Evolutionary conservation across 2,888 invertebrate genomes (phyloP).

Genomic region (Neoscelio sp.): DNA sequence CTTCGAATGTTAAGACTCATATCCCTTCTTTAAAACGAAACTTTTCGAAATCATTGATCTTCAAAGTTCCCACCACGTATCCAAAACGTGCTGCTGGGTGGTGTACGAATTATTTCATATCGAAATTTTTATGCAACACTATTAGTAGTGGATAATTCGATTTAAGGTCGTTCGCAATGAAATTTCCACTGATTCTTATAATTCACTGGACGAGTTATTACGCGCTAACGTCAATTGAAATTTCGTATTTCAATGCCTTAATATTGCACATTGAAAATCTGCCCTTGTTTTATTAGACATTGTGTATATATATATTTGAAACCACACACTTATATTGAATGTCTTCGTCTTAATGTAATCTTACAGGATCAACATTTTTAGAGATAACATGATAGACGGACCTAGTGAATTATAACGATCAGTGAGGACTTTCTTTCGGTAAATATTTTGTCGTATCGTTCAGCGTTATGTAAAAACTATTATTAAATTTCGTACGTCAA

Average conservation of each 20-base stretch:
- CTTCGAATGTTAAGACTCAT: no score
- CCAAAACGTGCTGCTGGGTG: no score
- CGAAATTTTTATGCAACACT: constrained; percentile 18
- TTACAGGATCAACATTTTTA: constrained; percentile 33
- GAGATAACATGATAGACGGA: constrained; percentile 29
- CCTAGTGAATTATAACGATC: constrained; percentile 61
- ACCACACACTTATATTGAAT: constrained; percentile 20
- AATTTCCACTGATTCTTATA: constrained; percentile 51
- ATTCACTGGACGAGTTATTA: constrained; percentile 50
- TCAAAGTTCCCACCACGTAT: no score
- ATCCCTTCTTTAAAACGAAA: no score
- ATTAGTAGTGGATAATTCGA: constrained; percentile 28
- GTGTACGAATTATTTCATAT: constrained; percentile 22
- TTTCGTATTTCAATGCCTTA: constrained; percentile 41
- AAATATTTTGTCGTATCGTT: constrained; percentile 56
- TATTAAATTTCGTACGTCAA: constrained; percentile 76
- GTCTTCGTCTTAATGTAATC: constrained; percentile 11
- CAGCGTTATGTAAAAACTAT: constrained; percentile 82
- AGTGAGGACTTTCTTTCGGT: constrained; percentile 7
- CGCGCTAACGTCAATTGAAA: background rate
- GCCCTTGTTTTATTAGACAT: constrained; percentile 46
- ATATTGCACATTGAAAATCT: constrained; percentile 55
- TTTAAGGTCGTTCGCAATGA: constrained; percentile 9
- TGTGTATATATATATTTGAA: constrained; percentile 11
- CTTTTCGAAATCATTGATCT: no score